These are phyloP conservation scores for Drosophila acutilabella DNA, from an alignment of 2,888 invertebrate genomes.

Conservation along the genomic window DNA sequence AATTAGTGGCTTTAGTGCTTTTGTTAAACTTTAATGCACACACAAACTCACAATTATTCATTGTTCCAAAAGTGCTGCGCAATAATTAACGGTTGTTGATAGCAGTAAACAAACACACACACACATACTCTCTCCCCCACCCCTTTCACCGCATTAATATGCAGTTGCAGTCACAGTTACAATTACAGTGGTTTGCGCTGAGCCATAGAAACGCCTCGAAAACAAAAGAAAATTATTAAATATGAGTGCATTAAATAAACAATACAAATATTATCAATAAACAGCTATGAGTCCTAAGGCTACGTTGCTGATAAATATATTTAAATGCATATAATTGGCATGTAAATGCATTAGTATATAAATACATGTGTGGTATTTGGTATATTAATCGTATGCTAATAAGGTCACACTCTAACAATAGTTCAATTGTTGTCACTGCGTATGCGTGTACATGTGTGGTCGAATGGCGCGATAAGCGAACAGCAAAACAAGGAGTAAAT, in stretches of 20 bases:
- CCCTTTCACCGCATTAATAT: background rate
- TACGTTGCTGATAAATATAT: slow-evolving; percentile 31
- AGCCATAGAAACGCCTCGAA: slow-evolving; percentile 12
- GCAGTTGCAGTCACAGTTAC: slow-evolving; percentile 24
- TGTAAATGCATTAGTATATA: background rate
- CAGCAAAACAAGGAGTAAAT: slow-evolving; percentile 25
- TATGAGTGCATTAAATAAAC: background rate
- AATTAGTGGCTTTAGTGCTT: slow-evolving; percentile 15
- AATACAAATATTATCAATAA: background rate
- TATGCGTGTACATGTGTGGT: background rate
- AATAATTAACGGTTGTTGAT: slow-evolving; percentile 35
- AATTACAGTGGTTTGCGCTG: slow-evolving; percentile 20
- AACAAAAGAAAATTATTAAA: background rate
- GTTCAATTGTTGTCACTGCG: background rate
- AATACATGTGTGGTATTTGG: slow-evolving; percentile 13
- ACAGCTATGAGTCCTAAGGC: slow-evolving; percentile 17
- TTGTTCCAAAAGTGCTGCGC: slow-evolving; percentile 46
- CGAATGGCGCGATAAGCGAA: slow-evolving; percentile 28
- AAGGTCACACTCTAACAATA: slow-evolving; percentile 23
- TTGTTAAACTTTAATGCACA: slow-evolving; percentile 16
- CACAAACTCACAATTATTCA: background rate
- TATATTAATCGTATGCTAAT: slow-evolving; percentile 22
- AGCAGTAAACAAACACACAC: slow-evolving; percentile 13
- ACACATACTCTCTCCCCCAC: background rate
- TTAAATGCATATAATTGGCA: background rate